phyloP scores from a whole-genome alignment of 2,797 vertebrate species.

The Coluber constrictor region DNA sequence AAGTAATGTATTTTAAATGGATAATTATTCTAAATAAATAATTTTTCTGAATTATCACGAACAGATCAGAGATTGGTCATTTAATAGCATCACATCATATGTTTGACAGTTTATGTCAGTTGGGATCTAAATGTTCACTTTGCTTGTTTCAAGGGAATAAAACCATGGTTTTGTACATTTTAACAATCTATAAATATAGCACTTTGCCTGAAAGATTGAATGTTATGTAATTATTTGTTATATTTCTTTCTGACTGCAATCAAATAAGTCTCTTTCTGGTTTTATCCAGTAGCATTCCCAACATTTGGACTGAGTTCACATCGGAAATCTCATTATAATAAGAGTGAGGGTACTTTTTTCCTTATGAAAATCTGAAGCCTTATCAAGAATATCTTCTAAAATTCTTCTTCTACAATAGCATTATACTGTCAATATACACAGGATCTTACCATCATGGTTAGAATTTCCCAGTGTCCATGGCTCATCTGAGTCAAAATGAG shows the following conservation, averaged over 20 bases:
- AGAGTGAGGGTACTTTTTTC: background rate
- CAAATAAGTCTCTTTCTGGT: background rate
- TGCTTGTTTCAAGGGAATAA: background rate
- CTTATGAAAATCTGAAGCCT: background rate
- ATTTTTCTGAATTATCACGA: slow-evolving; percentile 8
- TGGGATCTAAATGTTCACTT: background rate
- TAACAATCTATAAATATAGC: background rate
- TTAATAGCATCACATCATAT: background rate
- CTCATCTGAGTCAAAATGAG: slow-evolving; percentile 96
- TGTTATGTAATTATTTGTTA: background rate
- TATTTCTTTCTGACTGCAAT: background rate
- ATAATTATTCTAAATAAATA: slow-evolving; percentile 7
- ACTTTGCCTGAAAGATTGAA: background rate
- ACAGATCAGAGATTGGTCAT: background rate
- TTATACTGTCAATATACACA: background rate
- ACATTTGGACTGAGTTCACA: background rate
- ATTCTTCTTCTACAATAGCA: slow-evolving; percentile 6
- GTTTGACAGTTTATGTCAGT: background rate
- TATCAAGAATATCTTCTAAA: background rate
- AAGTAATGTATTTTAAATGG: slow-evolving; percentile 17
- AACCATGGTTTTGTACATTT: background rate
- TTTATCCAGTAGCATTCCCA: background rate
- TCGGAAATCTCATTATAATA: background rate
- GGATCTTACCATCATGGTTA: slow-evolving; percentile 87
- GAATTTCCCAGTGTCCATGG: slow-evolving; percentile 95